Evolutionary conservation across 2,888 invertebrate species (phyloP).

Genomic region (Schizotus pectinicornis): DNA sequence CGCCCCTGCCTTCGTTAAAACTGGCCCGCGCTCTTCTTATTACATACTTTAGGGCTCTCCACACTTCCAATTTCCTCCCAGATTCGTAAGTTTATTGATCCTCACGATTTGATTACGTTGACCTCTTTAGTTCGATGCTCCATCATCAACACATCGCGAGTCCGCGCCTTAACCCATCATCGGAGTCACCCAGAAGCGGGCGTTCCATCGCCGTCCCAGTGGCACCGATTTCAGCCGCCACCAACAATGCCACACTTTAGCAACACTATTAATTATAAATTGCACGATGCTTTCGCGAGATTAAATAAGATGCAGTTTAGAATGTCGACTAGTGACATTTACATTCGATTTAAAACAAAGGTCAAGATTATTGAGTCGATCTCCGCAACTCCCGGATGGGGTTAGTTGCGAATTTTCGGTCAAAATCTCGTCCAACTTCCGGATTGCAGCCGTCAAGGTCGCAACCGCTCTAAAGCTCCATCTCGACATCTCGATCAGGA

Average conservation of each 20-base stretch:
- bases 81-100: conserved; percentile 36
- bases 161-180: neutral
- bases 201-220: neutral
- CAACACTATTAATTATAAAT: conserved; percentile 7
- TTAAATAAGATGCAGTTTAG: conserved; percentile 46
- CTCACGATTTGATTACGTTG: conserved; percentile 33
- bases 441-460: conserved; percentile 54
- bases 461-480: conserved; percentile 52
- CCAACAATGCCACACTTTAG: neutral
- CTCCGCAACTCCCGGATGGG: conserved; percentile 2
- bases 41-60: neutral
- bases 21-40: neutral
- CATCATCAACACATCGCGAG: conserved; percentile 3
- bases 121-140: conserved; percentile 33
- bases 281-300: conserved; percentile 6
- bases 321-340: conserved; percentile 57
- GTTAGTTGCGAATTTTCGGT: conserved; percentile 23
- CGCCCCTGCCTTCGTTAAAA: neutral
- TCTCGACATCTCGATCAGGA: conserved; percentile 11
- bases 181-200: neutral
- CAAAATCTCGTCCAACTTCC: conserved; percentile 40
- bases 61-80: neutral
- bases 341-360: conserved; percentile 41
- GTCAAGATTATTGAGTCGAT: conserved; percentile 37
- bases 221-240: too few species aligned